Evolutionary conservation across 2,113 vertebrate species (phyloP).

Genomic region (Sigmodon hispidus): DNA sequence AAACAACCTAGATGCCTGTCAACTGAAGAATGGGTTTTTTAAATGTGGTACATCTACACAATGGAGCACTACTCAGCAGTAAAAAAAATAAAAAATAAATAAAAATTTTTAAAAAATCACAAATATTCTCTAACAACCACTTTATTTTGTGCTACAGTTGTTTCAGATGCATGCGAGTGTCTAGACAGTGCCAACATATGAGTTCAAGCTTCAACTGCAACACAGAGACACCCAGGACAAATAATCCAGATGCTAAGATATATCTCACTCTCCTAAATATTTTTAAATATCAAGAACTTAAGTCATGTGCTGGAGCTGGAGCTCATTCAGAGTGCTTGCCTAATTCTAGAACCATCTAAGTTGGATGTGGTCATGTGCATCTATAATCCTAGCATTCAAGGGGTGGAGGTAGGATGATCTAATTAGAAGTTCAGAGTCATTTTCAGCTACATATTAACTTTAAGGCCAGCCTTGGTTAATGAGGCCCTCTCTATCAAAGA

Average conservation of each 20-base stretch:
- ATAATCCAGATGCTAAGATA: constrained; percentile 10
- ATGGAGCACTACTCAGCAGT: too few relatives aligned
- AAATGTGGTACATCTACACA: too few relatives aligned
- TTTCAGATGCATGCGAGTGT: background rate
- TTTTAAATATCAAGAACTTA: background rate
- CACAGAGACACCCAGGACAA: background rate
- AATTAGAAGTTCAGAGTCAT: background rate
- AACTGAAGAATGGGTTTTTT: too few relatives aligned
- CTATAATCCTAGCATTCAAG: background rate
- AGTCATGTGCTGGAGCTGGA: too few relatives aligned
- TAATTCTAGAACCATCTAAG: background rate
- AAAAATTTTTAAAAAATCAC: too few relatives aligned
- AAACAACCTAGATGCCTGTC: too few relatives aligned
- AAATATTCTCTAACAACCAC: constrained; percentile 7
- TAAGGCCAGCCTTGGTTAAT: background rate
- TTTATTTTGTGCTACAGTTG: constrained; percentile 5
- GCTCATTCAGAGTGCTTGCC: background rate
- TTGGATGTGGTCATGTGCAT: background rate
- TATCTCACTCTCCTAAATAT: background rate
- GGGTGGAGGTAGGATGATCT: background rate
- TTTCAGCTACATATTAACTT: background rate
- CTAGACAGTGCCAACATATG: background rate
- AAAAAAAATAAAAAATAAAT: too few relatives aligned
- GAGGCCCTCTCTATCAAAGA: background rate
- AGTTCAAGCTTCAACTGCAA: constrained; percentile 50